phyloP scores from a whole-genome alignment of 2,113 vertebrate genomes.

The Rousettus leschenaultii region DNA sequence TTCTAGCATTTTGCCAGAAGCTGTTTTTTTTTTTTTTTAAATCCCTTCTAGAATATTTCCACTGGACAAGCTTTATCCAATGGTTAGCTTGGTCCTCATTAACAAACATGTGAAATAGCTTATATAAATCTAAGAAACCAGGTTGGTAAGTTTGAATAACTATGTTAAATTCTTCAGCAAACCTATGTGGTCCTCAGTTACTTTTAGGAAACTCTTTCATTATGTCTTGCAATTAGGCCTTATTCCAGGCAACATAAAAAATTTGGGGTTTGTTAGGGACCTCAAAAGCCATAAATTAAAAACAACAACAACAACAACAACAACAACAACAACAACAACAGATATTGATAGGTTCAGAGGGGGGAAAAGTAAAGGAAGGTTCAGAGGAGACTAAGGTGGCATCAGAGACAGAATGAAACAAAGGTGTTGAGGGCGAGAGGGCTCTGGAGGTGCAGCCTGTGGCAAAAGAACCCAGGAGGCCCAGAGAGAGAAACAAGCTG shows the following conservation, averaged over 20 bases:
- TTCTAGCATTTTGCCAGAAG: not conserved
- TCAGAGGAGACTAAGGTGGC: not conserved
- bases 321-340: too few species aligned
- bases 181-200: not conserved
- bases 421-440: not conserved
- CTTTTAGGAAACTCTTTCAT: not conserved
- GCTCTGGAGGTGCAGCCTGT: not conserved
- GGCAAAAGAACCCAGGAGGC: too few species aligned
- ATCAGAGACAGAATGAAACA: not conserved
- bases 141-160: not conserved
- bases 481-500: too few species aligned
- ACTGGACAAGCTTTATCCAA: not conserved
- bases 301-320: too few species aligned
- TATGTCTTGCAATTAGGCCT: not conserved
- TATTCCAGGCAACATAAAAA: not conserved
- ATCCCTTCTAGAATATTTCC: not conserved
- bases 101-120: not conserved
- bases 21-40: not conserved
- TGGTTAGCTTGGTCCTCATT: not conserved
- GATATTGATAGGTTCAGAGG: not conserved
- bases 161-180: not conserved
- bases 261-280: not conserved
- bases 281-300: not conserved
- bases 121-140: not conserved
- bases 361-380: not conserved